Conservation (phyloP, 2,888 invertebrate genomes). For the Pterobdella sp. region DNA sequence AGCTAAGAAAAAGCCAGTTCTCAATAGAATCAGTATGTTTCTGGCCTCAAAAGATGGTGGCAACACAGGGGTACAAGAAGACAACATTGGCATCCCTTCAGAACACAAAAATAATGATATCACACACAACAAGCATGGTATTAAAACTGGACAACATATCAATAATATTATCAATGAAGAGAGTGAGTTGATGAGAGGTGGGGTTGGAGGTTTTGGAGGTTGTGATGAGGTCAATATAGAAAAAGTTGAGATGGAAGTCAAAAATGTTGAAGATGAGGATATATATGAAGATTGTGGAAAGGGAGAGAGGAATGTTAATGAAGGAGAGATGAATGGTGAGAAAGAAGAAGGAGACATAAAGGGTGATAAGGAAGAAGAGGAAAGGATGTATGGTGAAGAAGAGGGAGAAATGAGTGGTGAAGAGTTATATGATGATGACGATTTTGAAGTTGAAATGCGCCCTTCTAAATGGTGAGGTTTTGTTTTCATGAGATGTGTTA, state of each 20-base stretch:
- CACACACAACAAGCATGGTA: no score
- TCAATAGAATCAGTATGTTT: constrained; percentile 25
- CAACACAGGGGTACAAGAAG: no score
- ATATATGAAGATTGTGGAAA: no score
- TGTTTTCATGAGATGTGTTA: not conserved
- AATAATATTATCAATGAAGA: no score
- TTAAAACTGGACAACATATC: no score
- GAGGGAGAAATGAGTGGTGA: not conserved
- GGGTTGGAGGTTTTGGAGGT: no score
- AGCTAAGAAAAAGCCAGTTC: constrained; percentile 16
- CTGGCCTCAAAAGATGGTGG: not conserved
- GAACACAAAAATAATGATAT: no score
- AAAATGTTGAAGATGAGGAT: no score
- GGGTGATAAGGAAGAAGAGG: not conserved
- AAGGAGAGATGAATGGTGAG: not conserved
- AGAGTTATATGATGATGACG: constrained; percentile 5
- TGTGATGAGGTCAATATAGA: no score
- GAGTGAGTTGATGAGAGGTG: no score
- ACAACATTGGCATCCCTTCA: no score
- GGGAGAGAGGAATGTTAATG: not conserved
- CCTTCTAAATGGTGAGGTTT: not conserved
- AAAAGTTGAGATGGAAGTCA: no score
- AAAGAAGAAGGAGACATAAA: not conserved
- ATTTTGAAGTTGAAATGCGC: not conserved
- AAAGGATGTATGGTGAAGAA: not conserved